Base-by-base conservation (phyloP, 2,113 vertebrate species). In the Phocoena sinus region DNA sequence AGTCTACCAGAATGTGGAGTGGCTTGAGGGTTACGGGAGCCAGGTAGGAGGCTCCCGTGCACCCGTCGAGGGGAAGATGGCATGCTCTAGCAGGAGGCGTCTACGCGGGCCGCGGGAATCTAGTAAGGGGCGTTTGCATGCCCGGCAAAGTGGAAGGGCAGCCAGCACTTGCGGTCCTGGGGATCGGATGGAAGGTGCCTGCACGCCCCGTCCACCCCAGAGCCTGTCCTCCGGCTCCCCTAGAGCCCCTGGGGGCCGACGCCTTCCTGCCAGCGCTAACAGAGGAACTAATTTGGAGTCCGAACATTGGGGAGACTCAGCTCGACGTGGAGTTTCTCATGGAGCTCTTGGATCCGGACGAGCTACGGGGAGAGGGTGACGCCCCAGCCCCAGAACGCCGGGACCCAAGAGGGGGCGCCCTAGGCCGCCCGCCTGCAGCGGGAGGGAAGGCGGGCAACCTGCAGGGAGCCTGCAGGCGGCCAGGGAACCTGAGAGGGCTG, bases 251-350 rank as follows among this genome's bases (percentile, higher is more conserved):
- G 12, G 99, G 99, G 56, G 99, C 99, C 0, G 99, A 99, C 83
- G 99, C 99, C 92, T 99, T 99, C 97, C 98, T 99, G 94, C 99
- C 99, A 0, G 99, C 99, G 25, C 97, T 99, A 97, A 99, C 99
- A 0, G 99, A 99, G 98, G 98, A 99, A 67, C 98, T 99, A 84
- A 98, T 99, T 70, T 99, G 98, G 68, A 99, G 99, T 73, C 97
- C 96, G 0, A 97, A 99, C 53, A 91, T 99, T 56, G 97, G 98
- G 70, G 99, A 98, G 62, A 98, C 99, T 36, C 99, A 99, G 97
- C 73, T 99, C 36, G 99, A 99, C 89, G 99, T 99, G 0, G 99
- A 99, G 97, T 99, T 99, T 98, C 99, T 99, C 97, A 99, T 99
- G 99, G 99, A 99, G 98, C 98, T 99, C 62, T 98, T 99, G 98